A percentile compares a stretch with the other conserved stretches of the same genome.
Conservation (phyloP, 2,113 vertebrate species). For the Xiphias gladius region DNA sequence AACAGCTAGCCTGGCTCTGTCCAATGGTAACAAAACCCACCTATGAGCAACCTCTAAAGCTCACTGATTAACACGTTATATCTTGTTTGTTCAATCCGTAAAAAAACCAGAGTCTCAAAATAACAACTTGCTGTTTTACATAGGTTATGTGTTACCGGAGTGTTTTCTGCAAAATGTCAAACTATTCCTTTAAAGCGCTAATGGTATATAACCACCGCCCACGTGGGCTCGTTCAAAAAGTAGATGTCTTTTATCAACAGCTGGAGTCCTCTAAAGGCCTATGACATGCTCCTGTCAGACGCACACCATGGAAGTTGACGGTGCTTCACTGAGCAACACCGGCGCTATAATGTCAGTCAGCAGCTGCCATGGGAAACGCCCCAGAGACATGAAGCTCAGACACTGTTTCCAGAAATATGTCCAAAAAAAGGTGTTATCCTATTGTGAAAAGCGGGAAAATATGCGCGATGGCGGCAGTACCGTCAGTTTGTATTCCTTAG, state of each 20-base stretch:
- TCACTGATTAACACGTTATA: neutral
- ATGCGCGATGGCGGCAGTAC: neutral
- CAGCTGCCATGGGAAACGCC: neutral
- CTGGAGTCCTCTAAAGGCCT: neutral
- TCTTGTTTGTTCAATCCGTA: neutral
- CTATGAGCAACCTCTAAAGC: no score
- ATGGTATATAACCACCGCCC: neutral
- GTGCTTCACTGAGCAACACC: neutral
- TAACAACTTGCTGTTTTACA: no score
- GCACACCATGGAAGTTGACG: neutral
- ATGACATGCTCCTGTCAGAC: neutral
- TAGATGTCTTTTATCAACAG: neutral
- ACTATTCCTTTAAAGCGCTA: neutral
- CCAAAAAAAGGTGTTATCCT: neutral
- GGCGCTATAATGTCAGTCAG: conserved; percentile 5
- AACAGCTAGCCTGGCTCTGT: no score
- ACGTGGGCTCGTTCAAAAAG: neutral
- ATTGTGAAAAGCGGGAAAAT: neutral
- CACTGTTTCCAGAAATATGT: neutral
- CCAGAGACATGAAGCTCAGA: neutral
- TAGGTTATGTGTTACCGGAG: neutral
- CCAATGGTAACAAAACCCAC: no score
- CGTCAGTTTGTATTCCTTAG: neutral
- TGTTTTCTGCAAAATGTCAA: neutral
- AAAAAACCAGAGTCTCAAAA: no score